Evolutionary conservation across 1,140 invertebrate species (phyloP).

Genomic region (Chelonus insularis): DNA sequence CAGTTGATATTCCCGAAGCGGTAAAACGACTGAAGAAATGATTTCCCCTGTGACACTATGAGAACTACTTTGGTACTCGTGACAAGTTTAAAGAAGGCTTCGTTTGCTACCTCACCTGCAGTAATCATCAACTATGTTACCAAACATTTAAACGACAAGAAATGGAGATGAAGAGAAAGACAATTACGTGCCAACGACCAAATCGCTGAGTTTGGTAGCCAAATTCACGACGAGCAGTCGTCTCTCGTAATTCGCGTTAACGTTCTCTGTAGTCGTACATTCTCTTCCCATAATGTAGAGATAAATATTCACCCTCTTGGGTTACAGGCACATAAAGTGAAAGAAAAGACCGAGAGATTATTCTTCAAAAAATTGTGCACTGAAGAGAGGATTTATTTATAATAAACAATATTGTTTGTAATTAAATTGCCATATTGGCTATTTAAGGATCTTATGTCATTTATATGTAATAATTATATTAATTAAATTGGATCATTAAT

Average conservation of each 20-base stretch:
- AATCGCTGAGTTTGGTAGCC: slow-evolving; percentile 11
- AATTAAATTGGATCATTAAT: no score
- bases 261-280: slow-evolving; percentile 1
- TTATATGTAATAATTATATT: no score
- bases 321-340: background rate
- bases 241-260: slow-evolving; percentile 15
- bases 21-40: background rate
- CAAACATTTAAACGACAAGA: slow-evolving; percentile 2
- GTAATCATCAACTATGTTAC: background rate
- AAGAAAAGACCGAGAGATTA: background rate
- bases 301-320: slow-evolving; percentile 10
- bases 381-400: no score
- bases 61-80: background rate
- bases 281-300: slow-evolving; percentile 6
- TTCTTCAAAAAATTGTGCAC: no score
- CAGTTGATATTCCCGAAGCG: background rate
- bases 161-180: background rate
- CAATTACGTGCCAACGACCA: background rate
- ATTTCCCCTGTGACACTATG: background rate
- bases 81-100: slow-evolving; percentile 4
- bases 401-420: no score
- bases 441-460: no score
- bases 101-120: no score
- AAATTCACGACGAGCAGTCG: slow-evolving; percentile 1
- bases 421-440: no score